Conservation (phyloP, 2,888 invertebrate species). For the Agelastica alni region DNA sequence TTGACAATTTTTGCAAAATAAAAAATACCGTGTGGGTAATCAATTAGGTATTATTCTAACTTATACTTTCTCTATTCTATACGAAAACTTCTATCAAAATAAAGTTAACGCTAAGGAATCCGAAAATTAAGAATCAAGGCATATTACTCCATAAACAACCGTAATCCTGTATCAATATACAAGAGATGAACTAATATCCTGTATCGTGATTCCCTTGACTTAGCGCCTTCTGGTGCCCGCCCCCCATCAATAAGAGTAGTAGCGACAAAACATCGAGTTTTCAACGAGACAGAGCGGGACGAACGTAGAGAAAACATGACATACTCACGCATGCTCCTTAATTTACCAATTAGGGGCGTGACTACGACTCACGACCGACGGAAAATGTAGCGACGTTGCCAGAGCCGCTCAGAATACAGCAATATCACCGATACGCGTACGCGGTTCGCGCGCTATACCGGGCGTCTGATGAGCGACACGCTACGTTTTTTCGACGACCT, state of each 20-base stretch:
- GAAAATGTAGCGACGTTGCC: constrained; percentile 3
- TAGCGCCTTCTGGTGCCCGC: constrained; percentile 54
- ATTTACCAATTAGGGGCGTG: constrained; percentile 50
- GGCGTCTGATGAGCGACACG: too few species aligned
- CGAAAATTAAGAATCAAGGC: constrained; percentile 44
- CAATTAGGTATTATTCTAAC: too few species aligned
- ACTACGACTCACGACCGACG: constrained; percentile 18
- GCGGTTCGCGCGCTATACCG: too few species aligned
- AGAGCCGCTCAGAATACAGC: too few species aligned
- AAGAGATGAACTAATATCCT: constrained; percentile 42
- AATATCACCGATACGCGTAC: too few species aligned
- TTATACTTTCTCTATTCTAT: too few species aligned
- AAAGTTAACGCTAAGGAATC: constrained; percentile 28
- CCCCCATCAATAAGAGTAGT: constrained; percentile 49
- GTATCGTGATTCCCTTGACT: constrained; percentile 55
- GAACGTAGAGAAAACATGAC: constrained; percentile 40
- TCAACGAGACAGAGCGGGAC: constrained; percentile 40
- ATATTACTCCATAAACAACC: constrained; percentile 45
- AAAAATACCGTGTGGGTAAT: too few species aligned
- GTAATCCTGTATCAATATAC: constrained; percentile 54
- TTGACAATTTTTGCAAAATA: too few species aligned
- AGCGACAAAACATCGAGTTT: constrained; percentile 37
- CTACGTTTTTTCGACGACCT: too few species aligned
- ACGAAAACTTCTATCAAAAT: too few species aligned
- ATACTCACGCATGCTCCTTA: constrained; percentile 51